A percentile compares a stretch with the other conserved stretches of the same genome.
Conservation (phyloP, 2,113 vertebrate genomes). For the Gallinago jamesoni region DNA sequence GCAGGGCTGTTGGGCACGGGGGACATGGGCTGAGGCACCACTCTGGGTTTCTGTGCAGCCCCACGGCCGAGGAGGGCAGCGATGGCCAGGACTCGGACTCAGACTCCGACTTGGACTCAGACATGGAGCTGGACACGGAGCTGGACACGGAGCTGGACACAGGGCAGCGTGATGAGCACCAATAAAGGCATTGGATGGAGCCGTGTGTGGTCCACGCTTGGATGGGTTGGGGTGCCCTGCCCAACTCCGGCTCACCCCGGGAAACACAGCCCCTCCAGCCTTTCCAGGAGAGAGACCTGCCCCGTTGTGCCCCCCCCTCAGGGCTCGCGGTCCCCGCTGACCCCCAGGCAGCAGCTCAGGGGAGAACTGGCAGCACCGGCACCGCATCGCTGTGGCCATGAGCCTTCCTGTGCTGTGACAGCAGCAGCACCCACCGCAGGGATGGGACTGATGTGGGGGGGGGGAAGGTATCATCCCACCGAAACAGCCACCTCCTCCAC, state of each 20-base stretch:
- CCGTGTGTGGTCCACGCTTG: not conserved
- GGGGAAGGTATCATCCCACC: not conserved
- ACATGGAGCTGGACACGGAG: too few relatives aligned
- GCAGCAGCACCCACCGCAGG: not conserved
- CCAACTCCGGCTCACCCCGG: not conserved
- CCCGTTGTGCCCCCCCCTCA: not conserved
- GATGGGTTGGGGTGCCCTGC: not conserved
- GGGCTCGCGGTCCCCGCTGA: not conserved
- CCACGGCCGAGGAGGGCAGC: not conserved
- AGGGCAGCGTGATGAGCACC: fast-evolving
- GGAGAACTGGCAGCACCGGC: not conserved
- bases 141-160: too few relatives aligned
- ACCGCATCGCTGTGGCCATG: not conserved
- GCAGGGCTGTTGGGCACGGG: not conserved
- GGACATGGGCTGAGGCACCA: not conserved
- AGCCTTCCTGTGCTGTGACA: not conserved
- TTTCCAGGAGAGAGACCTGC: not conserved
- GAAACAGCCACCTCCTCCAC: not conserved
- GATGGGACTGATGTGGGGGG: not conserved
- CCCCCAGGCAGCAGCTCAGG: not conserved
- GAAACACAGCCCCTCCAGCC: not conserved
- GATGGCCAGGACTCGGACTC: not conserved
- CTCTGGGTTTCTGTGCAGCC: not conserved
- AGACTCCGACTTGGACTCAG: not conserved
- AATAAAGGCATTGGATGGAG: not conserved